phyloP scores from a whole-genome alignment of 2,797 vertebrate genomes.

The Orestias chungarensis region DNA sequence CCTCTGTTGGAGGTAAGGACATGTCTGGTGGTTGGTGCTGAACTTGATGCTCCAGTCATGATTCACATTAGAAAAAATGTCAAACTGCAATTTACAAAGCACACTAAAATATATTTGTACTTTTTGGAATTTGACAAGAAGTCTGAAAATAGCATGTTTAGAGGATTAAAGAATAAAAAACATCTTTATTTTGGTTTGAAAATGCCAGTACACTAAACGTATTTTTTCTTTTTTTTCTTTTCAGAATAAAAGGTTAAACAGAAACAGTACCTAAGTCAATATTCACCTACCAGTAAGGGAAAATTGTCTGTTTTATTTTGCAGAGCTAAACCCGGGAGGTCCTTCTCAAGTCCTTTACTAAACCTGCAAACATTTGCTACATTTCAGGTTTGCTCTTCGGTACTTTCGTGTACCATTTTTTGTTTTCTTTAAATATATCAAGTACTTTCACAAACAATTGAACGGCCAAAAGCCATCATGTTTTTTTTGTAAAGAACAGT shows the following conservation, averaged over 20 bases:
- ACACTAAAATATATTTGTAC: background rate
- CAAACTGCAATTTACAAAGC: constrained; percentile 18
- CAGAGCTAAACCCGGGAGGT: background rate
- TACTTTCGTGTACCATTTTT: background rate
- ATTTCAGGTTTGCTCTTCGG: background rate
- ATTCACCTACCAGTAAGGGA: background rate
- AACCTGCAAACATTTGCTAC: background rate
- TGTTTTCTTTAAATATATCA: background rate
- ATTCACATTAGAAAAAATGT: constrained; percentile 16
- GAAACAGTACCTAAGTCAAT: background rate
- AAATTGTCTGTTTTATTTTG: background rate
- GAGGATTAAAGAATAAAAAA: constrained; percentile 3
- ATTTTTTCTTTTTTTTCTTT: too few relatives aligned
- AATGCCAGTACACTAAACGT: background rate
- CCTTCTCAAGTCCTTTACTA: background rate
- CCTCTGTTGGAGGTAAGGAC: constrained; percentile 55
- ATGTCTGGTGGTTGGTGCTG: constrained; percentile 36
- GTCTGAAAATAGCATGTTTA: background rate
- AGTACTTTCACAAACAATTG: background rate
- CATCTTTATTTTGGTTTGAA: background rate
- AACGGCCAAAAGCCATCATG: background rate
- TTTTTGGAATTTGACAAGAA: background rate
- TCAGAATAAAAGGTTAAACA: too few relatives aligned
- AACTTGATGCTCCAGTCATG: constrained; percentile 54
- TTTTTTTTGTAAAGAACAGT: background rate